Evolutionary conservation across 2,113 vertebrate species (phyloP).

Genomic region (Solea senegalensis): DNA sequence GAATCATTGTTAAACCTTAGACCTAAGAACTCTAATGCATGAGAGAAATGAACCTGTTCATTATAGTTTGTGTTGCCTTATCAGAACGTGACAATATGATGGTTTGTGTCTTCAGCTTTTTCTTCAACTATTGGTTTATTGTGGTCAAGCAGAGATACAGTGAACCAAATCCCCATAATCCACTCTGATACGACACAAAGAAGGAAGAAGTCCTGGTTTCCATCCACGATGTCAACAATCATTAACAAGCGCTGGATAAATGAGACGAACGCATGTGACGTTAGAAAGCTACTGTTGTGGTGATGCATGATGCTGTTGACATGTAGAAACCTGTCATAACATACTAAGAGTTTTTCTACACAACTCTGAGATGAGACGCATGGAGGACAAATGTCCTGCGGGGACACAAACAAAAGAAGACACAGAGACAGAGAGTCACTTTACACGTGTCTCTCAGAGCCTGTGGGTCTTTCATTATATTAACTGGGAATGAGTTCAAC

Average conservation of each 20-base stretch:
- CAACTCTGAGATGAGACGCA: background rate
- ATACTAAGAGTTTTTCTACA: conserved; percentile 27
- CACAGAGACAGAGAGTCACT: background rate
- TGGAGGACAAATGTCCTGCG: background rate
- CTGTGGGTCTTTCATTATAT: too few species aligned
- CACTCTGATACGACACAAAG: background rate
- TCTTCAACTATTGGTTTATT: too few species aligned
- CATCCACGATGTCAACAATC: background rate
- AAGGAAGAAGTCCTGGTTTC: background rate
- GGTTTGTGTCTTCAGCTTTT: background rate
- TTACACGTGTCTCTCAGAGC: too few species aligned
- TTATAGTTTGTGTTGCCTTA: background rate
- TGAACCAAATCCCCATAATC: background rate
- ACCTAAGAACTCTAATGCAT: too few species aligned
- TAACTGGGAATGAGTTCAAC: too few species aligned
- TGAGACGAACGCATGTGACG: background rate
- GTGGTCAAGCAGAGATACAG: too few species aligned
- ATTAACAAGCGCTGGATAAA: background rate
- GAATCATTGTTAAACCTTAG: background rate
- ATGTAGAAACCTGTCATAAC: conserved; percentile 29
- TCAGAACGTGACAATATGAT: background rate
- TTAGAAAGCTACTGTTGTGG: background rate
- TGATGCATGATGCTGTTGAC: background rate
- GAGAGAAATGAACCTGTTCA: background rate
- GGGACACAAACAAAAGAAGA: too few species aligned